phyloP scores from a whole-genome alignment of 2,797 vertebrate species.

The Lateolabrax maculatus region DNA sequence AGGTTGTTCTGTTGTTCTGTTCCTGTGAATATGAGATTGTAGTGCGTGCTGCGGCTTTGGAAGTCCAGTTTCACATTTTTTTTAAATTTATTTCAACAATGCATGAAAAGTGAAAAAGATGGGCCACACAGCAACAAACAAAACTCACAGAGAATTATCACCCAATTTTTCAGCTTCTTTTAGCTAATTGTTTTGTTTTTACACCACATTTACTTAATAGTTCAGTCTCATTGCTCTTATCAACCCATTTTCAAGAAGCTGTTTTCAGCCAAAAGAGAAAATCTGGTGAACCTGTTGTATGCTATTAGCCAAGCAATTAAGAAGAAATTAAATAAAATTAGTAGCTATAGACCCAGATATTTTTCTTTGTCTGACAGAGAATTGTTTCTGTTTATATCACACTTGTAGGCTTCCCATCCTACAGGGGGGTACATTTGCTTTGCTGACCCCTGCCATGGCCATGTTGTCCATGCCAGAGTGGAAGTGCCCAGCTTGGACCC shows the following conservation, averaged over 20 bases:
- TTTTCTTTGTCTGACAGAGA: background rate
- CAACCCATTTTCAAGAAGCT: background rate
- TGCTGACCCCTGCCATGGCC: slow-evolving; percentile 90
- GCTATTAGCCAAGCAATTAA: background rate
- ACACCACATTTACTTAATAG: background rate
- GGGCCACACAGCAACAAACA: background rate
- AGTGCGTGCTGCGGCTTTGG: too few species aligned
- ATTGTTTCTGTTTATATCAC: background rate
- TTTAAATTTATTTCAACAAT: background rate
- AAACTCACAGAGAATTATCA: background rate
- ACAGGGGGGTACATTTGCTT: slow-evolving; percentile 93
- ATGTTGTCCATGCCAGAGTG: slow-evolving; percentile 91
- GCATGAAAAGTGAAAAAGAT: background rate
- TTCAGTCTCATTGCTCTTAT: background rate
- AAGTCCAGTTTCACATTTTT: too few species aligned
- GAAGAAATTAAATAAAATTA: background rate
- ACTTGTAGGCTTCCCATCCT: slow-evolving; percentile 91
- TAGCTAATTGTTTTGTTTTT: background rate
- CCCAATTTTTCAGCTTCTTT: background rate
- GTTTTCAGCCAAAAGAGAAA: rapidly evolving
- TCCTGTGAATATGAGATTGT: too few species aligned
- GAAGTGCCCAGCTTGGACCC: slow-evolving; percentile 93
- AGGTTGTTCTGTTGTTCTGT: too few species aligned
- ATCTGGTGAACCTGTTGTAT: background rate
- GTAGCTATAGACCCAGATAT: background rate